Evolutionary conservation across 2,113 vertebrate species (phyloP), one percentile per base, ranked within the genome.

Genomic region (Nycticorax nycticorax): DNA sequence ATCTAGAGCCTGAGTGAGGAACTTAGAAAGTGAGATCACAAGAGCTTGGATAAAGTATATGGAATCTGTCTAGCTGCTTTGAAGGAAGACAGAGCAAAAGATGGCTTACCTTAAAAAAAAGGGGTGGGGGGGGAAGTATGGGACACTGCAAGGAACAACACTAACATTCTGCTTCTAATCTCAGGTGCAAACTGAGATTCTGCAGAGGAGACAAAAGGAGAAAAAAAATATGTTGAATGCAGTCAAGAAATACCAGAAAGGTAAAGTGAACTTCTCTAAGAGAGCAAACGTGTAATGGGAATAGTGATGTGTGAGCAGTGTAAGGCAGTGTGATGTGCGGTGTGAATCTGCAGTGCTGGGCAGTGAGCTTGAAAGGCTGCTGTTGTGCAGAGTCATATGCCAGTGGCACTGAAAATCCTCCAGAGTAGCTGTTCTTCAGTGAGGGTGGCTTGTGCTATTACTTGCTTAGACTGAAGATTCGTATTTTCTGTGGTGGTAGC

Each of bases 221-320:
- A 99, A 99, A 96, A 98, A 99, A 72, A 98, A 98, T 14, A 99
- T 99, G 99, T 98, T 99, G 98, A 96, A 97, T 7, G 98, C 99
- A 75, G 98, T 99, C 35, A 99, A 99, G 98, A 99, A 99, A 91
- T 99, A 99, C 64, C 99, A 99, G 98, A 99, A 99, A 99, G 99
- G 99, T 99, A 57, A 85, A 94, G 60, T 45, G 33, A 69, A 35
- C 18, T 24, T 81, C 11, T 43, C 28, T 41, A 37, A 59, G 47
- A 69, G 27, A 59, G 10, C 8, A n/a, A 52, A 78, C 8, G 7
- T 43, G 60, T 24, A 14, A 24, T 24, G 23, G 27, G 21, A 50
- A 12, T n/a, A 21, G 18, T 3, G 32, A 19, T 19, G n/a, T 69
- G 33, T 76, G 79, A 67, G 64, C 41, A 77, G 4, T 8, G 18